Percentiles rank a stretch among this genome's conserved stretches.
These are phyloP conservation scores for Pachycephala philippinensis DNA, from an alignment of 2,113 vertebrate genomes.

Conservation along the genomic window DNA sequence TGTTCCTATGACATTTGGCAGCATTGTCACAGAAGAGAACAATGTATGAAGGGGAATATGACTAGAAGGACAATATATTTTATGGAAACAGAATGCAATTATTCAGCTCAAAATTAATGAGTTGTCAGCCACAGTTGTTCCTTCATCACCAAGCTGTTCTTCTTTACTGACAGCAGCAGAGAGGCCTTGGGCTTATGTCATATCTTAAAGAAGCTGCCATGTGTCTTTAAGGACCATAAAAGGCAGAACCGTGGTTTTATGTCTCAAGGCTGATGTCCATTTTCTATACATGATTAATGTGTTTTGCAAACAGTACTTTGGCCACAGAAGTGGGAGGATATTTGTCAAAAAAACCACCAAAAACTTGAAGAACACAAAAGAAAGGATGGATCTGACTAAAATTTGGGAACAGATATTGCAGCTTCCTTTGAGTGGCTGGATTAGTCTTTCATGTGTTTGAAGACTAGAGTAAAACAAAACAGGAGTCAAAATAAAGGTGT, in stretches of 20 bases:
- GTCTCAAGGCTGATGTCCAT: not conserved
- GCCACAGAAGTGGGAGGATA: not conserved
- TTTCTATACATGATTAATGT: not conserved
- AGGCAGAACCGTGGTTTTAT: not conserved
- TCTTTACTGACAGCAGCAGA: not conserved
- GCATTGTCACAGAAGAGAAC: not conserved
- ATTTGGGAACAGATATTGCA: not conserved
- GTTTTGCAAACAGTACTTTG: not conserved
- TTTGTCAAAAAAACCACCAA: not conserved
- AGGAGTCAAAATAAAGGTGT: not conserved
- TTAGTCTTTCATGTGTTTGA: not conserved
- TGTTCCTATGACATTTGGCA: not conserved
- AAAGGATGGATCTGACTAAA: not conserved
- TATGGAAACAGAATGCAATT: not conserved
- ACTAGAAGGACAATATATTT: not conserved
- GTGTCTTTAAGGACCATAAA: not conserved
- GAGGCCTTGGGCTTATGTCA: not conserved
- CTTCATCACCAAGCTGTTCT: not conserved
- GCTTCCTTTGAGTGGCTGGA: not conserved
- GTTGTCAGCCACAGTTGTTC: not conserved
- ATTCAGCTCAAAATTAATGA: conserved; percentile 9
- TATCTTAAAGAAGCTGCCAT: not conserved
- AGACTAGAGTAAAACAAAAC: not conserved
- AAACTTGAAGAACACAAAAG: not conserved
- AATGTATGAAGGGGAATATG: not conserved